A percentile compares a stretch with the other conserved stretches of the same genome.
These are phyloP conservation scores for Rhaphigaster nebulosa DNA, from an alignment of 2,888 invertebrate species.

Conservation along the genomic window DNA sequence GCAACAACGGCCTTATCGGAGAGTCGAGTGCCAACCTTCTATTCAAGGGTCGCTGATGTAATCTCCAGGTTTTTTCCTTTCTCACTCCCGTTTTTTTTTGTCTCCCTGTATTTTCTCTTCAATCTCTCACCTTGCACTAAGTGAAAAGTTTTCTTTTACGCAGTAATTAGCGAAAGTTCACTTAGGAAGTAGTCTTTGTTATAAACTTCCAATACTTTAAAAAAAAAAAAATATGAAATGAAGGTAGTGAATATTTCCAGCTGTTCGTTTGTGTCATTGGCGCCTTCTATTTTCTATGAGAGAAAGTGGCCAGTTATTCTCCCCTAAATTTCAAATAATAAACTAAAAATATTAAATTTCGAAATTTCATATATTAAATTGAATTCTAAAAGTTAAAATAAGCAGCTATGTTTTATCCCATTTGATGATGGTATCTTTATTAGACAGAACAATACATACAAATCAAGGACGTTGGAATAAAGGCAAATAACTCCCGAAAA, in stretches of 20 bases:
- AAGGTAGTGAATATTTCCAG: neutral
- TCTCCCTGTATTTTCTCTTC: neutral
- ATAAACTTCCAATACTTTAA: neutral
- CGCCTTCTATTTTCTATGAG: too few species aligned
- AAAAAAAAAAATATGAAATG: neutral
- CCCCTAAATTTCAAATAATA: too few species aligned
- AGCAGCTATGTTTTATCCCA: too few species aligned
- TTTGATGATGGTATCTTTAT: too few species aligned
- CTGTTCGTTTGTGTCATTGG: neutral
- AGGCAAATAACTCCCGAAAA: too few species aligned
- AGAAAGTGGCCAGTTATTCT: too few species aligned
- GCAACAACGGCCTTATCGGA: neutral
- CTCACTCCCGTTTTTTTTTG: neutral
- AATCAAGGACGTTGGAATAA: too few species aligned
- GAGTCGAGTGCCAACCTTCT: slow-evolving; percentile 19
- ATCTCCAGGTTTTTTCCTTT: neutral
- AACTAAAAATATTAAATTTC: too few species aligned
- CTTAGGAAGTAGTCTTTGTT: neutral
- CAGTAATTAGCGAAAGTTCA: neutral
- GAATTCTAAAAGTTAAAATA: too few species aligned
- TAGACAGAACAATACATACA: too few species aligned
- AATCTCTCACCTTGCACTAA: neutral
- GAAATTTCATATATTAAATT: too few species aligned
- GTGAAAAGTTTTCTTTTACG: slow-evolving; percentile 22
- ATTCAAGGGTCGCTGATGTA: slow-evolving; percentile 37